Evolutionary conservation across 1,140 invertebrate genomes (phyloP), one percentile per base, ranked within the genome.

Genomic region (Copidosoma floridanum): DNA sequence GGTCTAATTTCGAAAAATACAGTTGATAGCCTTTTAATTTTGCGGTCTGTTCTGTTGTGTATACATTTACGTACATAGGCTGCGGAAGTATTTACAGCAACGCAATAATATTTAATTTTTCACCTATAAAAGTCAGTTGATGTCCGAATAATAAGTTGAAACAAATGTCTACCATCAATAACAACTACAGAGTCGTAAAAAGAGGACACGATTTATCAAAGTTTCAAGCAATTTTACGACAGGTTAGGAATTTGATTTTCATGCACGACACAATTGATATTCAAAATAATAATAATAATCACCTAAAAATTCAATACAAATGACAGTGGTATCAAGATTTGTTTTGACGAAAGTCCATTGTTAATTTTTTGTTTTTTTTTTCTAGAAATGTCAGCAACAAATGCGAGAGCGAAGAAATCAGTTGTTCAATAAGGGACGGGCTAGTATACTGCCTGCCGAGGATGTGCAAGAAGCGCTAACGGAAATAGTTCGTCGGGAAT

Each of bases 211-310:
- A 57, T 48, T 48, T 57, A 24, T 38, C 77, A 1, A 74, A 77
- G 57, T 65, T 79, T n/a, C 71, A 73, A 55, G 71, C 79, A 52
- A 60, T 74, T 29, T 41, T 81, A 6, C 65, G 80, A 71, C 63
- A 79, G 76, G 80, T 81, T 78, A 68, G 50, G 38, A 41, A 41
- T 50, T 57, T 23, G 5, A 43, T 20, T 58, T 48, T 52, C 51
- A 46, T 53, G 56, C 23, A 14, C 26, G 16, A 2, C 20, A 47
- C 38, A 29, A 21, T 47, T 14, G 23, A 26, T 26, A 21, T 12
- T 27, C 1, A 41, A 26, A 14, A 43, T 52, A 35, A 44, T 21
- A 32, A 38, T 43, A 24, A 37, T 26, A n/a, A n/a, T n/a, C n/a
- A 43, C 35, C 35, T 37, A 6, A 14, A n/a, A 37, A 43, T 52